Conservation (phyloP, 2,888 invertebrate species). For the Lydus trimaculatus region DNA sequence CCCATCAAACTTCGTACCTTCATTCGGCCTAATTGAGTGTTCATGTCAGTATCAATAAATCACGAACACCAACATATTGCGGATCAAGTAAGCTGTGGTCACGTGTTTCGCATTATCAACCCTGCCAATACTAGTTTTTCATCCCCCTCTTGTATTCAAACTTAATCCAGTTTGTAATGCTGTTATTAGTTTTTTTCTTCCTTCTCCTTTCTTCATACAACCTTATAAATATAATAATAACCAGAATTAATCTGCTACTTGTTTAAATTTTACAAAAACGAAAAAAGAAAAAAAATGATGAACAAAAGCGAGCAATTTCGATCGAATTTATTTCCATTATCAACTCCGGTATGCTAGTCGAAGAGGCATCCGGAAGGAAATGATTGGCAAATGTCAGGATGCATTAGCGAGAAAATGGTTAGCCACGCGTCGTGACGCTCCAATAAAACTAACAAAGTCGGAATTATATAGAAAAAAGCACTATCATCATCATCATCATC, state of each 20-base stretch:
- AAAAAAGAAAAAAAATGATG: background rate
- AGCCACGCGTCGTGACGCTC: conserved; percentile 42
- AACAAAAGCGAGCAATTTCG: background rate
- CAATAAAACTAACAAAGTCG: conserved; percentile 19
- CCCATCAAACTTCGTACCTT: background rate
- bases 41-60: conserved; percentile 57
- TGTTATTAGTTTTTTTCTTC: conserved; percentile 44
- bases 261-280: background rate
- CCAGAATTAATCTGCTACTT: background rate
- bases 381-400: conserved; percentile 51
- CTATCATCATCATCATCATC: background rate
- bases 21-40: conserved; percentile 52
- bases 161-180: conserved; percentile 49
- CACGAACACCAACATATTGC: conserved; percentile 54
- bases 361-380: conserved; percentile 45
- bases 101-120: conserved; percentile 54
- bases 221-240: background rate
- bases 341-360: conserved; percentile 24
- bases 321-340: conserved; percentile 30
- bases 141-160: conserved; percentile 34
- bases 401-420: conserved; percentile 46
- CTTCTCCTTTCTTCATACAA: background rate
- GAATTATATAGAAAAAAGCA: conserved; percentile 4
- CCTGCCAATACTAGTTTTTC: conserved; percentile 43
- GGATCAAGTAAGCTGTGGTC: conserved; percentile 52